Base-by-base conservation (phyloP, 2,888 invertebrate species). In the Perizoma flavofasciatum region DNA sequence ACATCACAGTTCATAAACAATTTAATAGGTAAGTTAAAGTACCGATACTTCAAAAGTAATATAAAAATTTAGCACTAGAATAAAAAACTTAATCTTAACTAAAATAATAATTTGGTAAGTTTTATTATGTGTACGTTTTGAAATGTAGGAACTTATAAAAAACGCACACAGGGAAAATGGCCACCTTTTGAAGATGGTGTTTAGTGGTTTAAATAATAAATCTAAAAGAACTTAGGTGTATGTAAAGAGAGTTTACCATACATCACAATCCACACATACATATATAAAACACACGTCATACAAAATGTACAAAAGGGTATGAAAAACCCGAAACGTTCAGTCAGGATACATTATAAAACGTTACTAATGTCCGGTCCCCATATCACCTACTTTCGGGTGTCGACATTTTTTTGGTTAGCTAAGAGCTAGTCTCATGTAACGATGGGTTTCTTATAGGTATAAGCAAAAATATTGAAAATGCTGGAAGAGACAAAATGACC, bases 1-100 rank as follows among this genome's bases (percentile, higher is more conserved):
- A 91, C 92, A 92, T 92, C 92, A 92, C 92, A 92, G 92, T 92
- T 92, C 89, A 91, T 91, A 91, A 91, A 91, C 81, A 92, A 89
- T 88, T 89, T 89, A 89, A 83, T 83, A 77, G 83, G 80, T 67
- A 65, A 82, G 81, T 84, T 86, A 86, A 80, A 85, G 82, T 85
- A 85, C 80, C 78, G 70, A 84, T 85, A 83, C 83, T 85, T 87
- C 78, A 82, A 84, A 89, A 87, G 83, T 85, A 82, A 87, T 67
- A 65, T 73, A 71, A 72, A 68, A 78, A 72, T 73, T 82, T 79
- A 77, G 73, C 75, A 76, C 79, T 81, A 79, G 76, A 70, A 71
- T 78, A 78, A 75, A 77, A 75, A 73, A 84, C 79, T 83, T 84
- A 81, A 81, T 77, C 77, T 76, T 77, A 78, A 79, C 68, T 79